Base-by-base conservation (phyloP, 2,113 vertebrate species). In the Vidua macroura region DNA sequence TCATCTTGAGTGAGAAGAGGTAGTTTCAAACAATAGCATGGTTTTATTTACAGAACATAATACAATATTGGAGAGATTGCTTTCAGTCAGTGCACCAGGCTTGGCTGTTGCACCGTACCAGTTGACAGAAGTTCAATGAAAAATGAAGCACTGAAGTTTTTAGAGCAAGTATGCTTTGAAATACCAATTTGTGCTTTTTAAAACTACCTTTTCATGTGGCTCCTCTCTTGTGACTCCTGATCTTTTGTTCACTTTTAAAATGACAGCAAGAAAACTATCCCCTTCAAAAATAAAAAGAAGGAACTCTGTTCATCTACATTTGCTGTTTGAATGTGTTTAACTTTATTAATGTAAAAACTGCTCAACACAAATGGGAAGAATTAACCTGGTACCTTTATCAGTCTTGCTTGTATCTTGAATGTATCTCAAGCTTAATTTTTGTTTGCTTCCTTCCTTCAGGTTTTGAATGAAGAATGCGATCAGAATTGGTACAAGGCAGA, bases 401-500 rank as follows among this genome's bases (percentile, higher is more conserved):
- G 22, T 82, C 67, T 81, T 68, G 31, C 37, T 75, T 75, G 24
- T 55, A 12, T 49, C 24, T 53, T 77, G 46, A 55, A 15, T 39
- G 15, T 39, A 39, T 69, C 28, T 60, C 55, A 78, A 81, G 16
- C 37, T 64, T 27, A 28, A 64, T 66, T 68, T 70, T 92, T 63
- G 11, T 76, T 83, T 86, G 21, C 81, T 83, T 94, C 28, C 68
- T 85, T 94, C 39, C 76, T 94, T 39, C 95, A 99, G 99, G 99
- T 99, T 98, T 99, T 99, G 98, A 99, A 99, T 97, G 99, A 99
- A 98, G 98, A 99, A 93, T 99, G 98, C 16, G 98, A 99, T 97
- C 98, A 99, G 95, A 99, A 99, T 94, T 99, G 99, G 99, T 99
- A 99, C 98, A 99, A 99, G 96, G 99, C 99, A 95, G 99, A 99